These are phyloP conservation scores for Salmo trutta DNA, from an alignment of 2,797 vertebrate genomes.

Conservation along the genomic window DNA sequence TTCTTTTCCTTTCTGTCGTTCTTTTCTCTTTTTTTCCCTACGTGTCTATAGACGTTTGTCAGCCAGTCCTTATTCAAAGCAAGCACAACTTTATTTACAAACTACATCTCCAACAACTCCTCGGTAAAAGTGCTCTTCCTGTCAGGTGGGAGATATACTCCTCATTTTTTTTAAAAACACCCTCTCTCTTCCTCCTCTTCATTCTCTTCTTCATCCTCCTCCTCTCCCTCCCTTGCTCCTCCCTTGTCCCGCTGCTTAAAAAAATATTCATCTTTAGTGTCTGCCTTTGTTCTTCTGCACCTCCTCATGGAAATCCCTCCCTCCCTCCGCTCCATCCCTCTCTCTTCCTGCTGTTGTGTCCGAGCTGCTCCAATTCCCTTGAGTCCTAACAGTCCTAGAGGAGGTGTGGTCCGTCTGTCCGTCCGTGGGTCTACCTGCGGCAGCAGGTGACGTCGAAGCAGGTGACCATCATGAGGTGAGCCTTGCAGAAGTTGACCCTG, in stretches of 20 bases:
- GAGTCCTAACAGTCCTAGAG: conserved; percentile 5
- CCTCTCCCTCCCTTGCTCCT: conserved; percentile 27
- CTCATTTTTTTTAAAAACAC: conserved; percentile 1
- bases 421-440: conserved; percentile 78
- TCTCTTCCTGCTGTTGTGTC: not conserved
- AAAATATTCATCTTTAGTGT: conserved; percentile 30
- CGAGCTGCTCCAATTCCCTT: conserved; percentile 7
- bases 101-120: conserved; percentile 58
- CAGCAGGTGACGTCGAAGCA: conserved; percentile 87
- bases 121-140: conserved; percentile 79
- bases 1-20: conserved; percentile 48
- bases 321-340: not conserved
- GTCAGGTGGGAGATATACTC: conserved; percentile 64
- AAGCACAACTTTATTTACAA: conserved; percentile 78
- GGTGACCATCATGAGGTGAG: conserved; percentile 91
- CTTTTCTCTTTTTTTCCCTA: conserved; percentile 53
- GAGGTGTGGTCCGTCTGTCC: not conserved
- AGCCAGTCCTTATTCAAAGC: conserved; percentile 41
- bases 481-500: conserved; percentile 88
- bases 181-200: conserved; percentile 3
- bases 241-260: conserved; percentile 3
- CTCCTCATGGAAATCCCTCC: conserved; percentile 10
- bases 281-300: conserved; percentile 22
- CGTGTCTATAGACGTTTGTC: conserved; percentile 22
- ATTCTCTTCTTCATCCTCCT: not conserved